phyloP scores from a whole-genome alignment of 2,113 vertebrate genomes.

The Sakesphorus luctuosus region DNA sequence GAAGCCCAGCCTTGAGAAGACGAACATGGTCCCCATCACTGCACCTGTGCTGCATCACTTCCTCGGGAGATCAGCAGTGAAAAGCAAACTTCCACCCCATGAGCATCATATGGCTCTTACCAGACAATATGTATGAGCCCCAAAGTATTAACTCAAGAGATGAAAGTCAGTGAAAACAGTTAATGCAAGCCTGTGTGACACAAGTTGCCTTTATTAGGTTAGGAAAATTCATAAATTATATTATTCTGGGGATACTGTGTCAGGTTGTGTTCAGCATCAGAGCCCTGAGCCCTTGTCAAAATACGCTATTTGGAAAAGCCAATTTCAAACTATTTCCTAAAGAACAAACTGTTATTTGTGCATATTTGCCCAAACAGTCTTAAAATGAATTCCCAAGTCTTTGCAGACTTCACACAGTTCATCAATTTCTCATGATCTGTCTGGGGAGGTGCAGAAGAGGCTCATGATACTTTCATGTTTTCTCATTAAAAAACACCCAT shows the following conservation, averaged over 20 bases:
- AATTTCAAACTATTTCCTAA: neutral
- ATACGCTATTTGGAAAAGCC: neutral
- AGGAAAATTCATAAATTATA: neutral
- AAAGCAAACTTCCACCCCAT: neutral
- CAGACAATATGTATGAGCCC: neutral
- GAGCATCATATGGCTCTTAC: neutral
- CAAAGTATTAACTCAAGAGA: neutral
- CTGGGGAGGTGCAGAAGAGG: slow-evolving; percentile 16
- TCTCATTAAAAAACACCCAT: slow-evolving; percentile 68
- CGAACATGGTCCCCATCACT: neutral
- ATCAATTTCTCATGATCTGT: slow-evolving; percentile 56
- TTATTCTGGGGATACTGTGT: neutral
- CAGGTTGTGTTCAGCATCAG: neutral
- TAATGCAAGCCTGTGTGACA: neutral
- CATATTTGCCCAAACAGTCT: neutral
- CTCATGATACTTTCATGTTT: slow-evolving; percentile 57
- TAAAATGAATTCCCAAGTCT: slow-evolving; percentile 23
- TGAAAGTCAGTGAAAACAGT: neutral
- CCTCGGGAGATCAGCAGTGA: neutral
- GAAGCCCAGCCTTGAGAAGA: neutral
- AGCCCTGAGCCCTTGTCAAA: neutral
- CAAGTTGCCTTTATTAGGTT: neutral
- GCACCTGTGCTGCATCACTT: neutral
- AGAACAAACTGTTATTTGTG: slow-evolving; percentile 1
- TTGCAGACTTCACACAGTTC: slow-evolving; percentile 31